Evolutionary conservation across 2,888 invertebrate species (phyloP).

Genomic region (Himalopsyche japonica): DNA sequence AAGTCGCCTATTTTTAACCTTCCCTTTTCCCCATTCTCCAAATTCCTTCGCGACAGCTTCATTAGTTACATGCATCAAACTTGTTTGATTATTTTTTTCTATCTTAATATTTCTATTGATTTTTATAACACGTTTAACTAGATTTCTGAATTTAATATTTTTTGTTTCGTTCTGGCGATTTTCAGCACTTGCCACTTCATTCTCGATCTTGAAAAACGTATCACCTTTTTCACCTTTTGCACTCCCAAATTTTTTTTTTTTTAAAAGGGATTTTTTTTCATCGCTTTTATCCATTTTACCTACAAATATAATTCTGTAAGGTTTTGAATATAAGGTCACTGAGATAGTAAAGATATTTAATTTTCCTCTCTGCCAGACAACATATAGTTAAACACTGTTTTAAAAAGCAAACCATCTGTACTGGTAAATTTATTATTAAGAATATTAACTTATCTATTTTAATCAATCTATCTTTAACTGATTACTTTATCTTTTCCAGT

Average conservation of each 20-base stretch:
- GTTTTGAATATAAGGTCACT: too few relatives aligned
- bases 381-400: too few relatives aligned
- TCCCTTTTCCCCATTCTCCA: background rate
- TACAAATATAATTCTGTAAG: too few relatives aligned
- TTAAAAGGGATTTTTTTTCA: background rate
- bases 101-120: background rate
- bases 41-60: background rate
- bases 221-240: background rate
- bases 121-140: background rate
- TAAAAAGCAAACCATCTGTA: too few relatives aligned
- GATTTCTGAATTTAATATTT: background rate
- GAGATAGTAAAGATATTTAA: too few relatives aligned
- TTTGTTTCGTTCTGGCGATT: background rate
- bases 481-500: too few relatives aligned
- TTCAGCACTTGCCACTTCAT: background rate
- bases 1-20: background rate
- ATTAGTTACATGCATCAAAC: background rate
- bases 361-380: too few relatives aligned
- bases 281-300: background rate
- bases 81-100: background rate
- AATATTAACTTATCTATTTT: too few relatives aligned
- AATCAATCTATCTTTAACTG: too few relatives aligned
- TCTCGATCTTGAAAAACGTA: background rate
- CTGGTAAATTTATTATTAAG: too few relatives aligned
- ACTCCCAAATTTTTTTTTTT: background rate